Conservation (phyloP, 2,797 vertebrate genomes). For the Eospalax fontanierii region DNA sequence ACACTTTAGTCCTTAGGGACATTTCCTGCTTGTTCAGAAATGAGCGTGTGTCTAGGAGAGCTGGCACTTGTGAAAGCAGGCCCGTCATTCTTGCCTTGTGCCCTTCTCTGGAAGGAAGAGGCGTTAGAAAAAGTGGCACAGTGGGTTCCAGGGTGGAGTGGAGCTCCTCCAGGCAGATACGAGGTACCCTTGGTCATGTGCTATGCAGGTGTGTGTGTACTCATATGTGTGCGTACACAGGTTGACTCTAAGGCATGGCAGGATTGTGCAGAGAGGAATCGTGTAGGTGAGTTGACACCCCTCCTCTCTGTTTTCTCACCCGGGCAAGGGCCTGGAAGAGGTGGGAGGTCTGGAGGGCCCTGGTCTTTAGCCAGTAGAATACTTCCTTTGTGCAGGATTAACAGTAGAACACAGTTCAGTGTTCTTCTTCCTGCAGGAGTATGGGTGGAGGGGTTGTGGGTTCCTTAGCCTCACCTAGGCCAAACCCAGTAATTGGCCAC, state of each 20-base stretch:
- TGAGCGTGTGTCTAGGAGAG: constrained; percentile 7
- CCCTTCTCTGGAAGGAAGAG: constrained; percentile 44
- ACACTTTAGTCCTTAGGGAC: constrained; percentile 69
- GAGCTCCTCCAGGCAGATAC: background rate
- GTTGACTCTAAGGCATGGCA: background rate
- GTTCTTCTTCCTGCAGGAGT: constrained; percentile 43
- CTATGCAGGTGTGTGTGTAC: background rate
- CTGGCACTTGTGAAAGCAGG: constrained; percentile 36
- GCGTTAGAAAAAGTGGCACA: background rate
- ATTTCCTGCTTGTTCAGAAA: constrained; percentile 76
- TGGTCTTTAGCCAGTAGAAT: constrained; percentile 69
- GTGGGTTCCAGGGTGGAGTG: background rate
- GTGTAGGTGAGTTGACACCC: background rate
- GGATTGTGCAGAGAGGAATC: background rate
- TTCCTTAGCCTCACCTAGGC: constrained; percentile 55
- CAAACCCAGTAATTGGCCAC: constrained; percentile 62
- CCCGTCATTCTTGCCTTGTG: constrained; percentile 16
- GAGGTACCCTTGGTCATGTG: background rate
- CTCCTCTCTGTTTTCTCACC: background rate
- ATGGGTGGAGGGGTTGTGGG: constrained; percentile 60
- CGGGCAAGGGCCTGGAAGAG: background rate
- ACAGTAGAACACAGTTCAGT: constrained; percentile 25
- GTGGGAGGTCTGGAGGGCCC: constrained; percentile 20
- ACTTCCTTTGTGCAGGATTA: constrained; percentile 70
- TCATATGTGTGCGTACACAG: background rate